Evolutionary conservation across 2,797 vertebrate genomes (phyloP), one percentile per base, ranked within the genome.

Genomic region (Sebastes variabilis): DNA sequence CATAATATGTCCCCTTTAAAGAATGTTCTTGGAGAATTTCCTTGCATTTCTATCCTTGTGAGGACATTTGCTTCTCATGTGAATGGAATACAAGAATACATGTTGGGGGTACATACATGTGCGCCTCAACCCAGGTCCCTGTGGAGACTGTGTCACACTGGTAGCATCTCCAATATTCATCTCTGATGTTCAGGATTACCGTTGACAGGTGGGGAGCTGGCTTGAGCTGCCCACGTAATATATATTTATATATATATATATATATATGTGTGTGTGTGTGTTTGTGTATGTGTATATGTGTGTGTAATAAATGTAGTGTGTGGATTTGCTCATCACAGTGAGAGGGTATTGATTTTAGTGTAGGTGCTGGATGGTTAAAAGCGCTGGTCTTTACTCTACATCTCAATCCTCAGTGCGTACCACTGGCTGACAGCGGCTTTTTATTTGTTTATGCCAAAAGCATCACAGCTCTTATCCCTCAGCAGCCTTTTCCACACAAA

Each of bases 401-500:
- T 87, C 84, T 87, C 78, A 70, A 76, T 76, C 79, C 73, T 81
- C 65, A 25, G 75, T 80, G 67, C 4, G 6, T 38, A 64, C 70
- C 75, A 52, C 36, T 29, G 22, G 54, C 88, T 87, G 83, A 86
- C 78, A 83, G 80, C 22, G 0, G 66, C 79, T 83, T 83, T 87
- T 89, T 84, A 82, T 90, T 88, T 91, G 74, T 89, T 88, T 81
- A 86, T 90, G 75, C 82, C 88, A 82, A 77, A 82, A 88, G 68
- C 82, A 75, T 79, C 29, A 4, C 68, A 77, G 75, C 87, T 84
- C 88, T 91, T 80, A 82, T 89, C 83, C 83, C 87, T 83, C 75
- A 70, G 87, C 86, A 81, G 86, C 75, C 84, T 77, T 85, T 80
- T 92, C 62, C 80, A 82, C 89, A 90, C 85, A 90, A 91, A 94